phyloP scores from a whole-genome alignment of 2,113 vertebrate species.

The Chlorodrepanis virens region DNA sequence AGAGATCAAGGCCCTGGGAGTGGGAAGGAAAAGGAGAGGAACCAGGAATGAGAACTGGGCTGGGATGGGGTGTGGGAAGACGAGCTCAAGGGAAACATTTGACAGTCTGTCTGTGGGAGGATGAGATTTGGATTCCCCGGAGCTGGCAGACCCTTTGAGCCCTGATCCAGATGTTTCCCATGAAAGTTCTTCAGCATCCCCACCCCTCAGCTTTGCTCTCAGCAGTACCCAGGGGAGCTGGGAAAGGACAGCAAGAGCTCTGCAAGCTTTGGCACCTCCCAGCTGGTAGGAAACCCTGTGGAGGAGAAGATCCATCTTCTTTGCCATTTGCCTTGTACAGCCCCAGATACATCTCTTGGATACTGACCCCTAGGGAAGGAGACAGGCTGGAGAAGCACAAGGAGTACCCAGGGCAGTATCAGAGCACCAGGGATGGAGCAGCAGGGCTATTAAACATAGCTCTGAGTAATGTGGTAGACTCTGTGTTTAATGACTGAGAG shows the following conservation, averaged over 20 bases:
- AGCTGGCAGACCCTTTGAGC: not conserved
- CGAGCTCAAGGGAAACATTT: not conserved
- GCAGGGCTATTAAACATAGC: not conserved
- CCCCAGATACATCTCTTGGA: not conserved
- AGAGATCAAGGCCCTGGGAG: constrained; percentile 28
- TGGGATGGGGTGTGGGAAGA: constrained; percentile 6
- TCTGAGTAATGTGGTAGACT: not conserved
- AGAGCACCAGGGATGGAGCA: not conserved
- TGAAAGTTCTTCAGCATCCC: not conserved
- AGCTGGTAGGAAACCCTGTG: not conserved
- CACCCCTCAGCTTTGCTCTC: not conserved
- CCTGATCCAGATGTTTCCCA: not conserved
- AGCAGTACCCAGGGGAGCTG: not conserved
- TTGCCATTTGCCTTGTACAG: not conserved
- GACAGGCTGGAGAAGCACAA: not conserved
- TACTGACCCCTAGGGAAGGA: not conserved
- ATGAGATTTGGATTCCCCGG: not conserved
- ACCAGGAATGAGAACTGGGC: not conserved
- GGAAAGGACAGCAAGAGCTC: not conserved
- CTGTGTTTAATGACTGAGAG: not conserved
- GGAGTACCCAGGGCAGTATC: not conserved
- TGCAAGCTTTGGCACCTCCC: not conserved
- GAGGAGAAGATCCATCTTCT: not conserved
- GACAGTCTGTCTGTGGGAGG: not conserved
- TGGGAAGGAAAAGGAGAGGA: not conserved